phyloP scores from a whole-genome alignment of 2,797 vertebrate species.

The Tamandua tetradactyla region DNA sequence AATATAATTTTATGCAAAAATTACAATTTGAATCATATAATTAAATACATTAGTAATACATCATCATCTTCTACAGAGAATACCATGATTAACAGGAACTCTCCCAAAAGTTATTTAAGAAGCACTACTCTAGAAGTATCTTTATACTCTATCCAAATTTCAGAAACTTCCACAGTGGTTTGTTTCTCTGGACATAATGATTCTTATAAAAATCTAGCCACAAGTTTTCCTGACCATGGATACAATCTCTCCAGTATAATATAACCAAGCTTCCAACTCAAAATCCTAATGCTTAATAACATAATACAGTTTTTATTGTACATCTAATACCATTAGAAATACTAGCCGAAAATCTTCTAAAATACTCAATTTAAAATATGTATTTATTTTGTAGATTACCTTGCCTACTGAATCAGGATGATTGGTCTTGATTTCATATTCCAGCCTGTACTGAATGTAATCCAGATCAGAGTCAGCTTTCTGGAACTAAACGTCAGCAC shows the following conservation, averaged over 20 bases:
- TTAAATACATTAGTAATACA: background rate
- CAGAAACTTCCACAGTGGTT: slow-evolving; percentile 4
- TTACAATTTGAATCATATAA: background rate
- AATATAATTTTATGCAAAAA: slow-evolving; percentile 14
- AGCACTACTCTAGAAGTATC: background rate
- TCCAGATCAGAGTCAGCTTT: slow-evolving; percentile 96
- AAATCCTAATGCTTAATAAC: slow-evolving; percentile 27
- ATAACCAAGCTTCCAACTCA: slow-evolving; percentile 20
- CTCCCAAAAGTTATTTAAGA: background rate
- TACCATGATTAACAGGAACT: background rate
- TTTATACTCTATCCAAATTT: slow-evolving; percentile 36
- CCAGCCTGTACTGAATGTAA: slow-evolving; percentile 92
- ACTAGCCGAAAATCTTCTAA: slow-evolving; percentile 48
- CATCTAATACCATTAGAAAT: slow-evolving; percentile 43
- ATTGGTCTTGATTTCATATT: slow-evolving; percentile 91
- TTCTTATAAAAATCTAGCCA: background rate
- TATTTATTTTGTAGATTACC: slow-evolving; percentile 83
- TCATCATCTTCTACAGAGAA: background rate
- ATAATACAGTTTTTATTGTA: background rate
- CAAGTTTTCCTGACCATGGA: slow-evolving; percentile 11
- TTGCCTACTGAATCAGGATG: slow-evolving; percentile 85
- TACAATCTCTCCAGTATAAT: background rate
- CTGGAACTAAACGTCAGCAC: slow-evolving; percentile 91
- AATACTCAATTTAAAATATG: slow-evolving; percentile 18
- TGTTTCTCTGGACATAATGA: background rate